Percentiles rank a stretch among this genome's conserved stretches.
These are phyloP conservation scores for Muscicapa adusta DNA, from an alignment of 2,113 vertebrate species.

Conservation along the genomic window DNA sequence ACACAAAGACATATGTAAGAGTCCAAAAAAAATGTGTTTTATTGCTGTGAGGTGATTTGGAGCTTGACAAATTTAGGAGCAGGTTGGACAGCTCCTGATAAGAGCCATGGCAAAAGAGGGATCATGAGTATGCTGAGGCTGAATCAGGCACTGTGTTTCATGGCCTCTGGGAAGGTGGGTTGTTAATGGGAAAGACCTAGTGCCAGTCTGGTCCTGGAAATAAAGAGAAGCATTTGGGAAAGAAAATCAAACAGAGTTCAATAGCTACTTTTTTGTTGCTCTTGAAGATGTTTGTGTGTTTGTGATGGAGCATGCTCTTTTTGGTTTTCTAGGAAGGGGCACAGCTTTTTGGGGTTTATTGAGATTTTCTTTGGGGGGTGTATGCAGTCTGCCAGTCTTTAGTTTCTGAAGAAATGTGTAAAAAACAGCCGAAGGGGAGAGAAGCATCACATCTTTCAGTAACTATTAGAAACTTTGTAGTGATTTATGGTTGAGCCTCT, in stretches of 20 bases:
- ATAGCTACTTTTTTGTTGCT: not conserved
- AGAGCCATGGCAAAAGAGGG: not conserved
- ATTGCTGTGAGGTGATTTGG: not conserved
- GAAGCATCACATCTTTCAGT: not conserved
- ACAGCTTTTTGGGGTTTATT: not conserved
- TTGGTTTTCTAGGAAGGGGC: not conserved
- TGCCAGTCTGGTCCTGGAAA: not conserved
- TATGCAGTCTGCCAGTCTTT: not conserved
- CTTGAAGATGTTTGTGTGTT: not conserved
- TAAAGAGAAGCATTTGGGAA: not conserved
- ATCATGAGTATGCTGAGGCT: not conserved
- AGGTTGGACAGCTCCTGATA: not conserved
- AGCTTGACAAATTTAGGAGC: not conserved
- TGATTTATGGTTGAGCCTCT: not conserved
- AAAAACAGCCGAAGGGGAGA: not conserved
- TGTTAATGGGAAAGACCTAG: not conserved
- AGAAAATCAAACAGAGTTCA: not conserved
- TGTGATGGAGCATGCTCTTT: not conserved
- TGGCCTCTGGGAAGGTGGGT: not conserved
- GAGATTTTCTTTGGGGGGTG: fast-evolving
- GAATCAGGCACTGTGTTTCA: not conserved
- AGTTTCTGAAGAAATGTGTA: not conserved
- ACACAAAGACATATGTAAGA: not conserved
- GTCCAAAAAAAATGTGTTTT: not conserved
- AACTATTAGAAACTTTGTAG: not conserved